These are phyloP conservation scores for Leptobrachium ailaonicum DNA, from an alignment of 2,113 vertebrate species.

Conservation along the genomic window DNA sequence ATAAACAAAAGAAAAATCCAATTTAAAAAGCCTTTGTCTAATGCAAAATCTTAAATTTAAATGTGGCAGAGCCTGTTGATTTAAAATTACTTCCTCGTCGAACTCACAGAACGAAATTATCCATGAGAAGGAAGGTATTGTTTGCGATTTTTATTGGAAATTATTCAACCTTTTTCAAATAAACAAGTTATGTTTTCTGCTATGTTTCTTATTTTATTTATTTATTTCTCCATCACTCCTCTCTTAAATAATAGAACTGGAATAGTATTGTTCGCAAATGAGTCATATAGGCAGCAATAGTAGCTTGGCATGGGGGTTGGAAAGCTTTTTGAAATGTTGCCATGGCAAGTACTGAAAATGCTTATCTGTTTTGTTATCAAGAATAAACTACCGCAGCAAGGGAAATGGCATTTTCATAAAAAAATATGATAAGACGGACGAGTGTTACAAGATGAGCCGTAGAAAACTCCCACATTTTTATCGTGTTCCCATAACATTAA, in stretches of 20 bases:
- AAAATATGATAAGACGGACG: conserved; percentile 21
- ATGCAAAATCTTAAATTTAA: not conserved
- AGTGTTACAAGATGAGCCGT: not conserved
- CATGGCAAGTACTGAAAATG: conserved; percentile 31
- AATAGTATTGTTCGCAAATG: conserved; percentile 31
- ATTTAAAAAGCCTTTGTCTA: not conserved
- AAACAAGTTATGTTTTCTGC: conserved; percentile 11
- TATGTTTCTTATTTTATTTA: not conserved
- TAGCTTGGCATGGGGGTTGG: conserved; percentile 13
- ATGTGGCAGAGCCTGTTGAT: not conserved
- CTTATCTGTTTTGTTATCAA: conserved; percentile 35
- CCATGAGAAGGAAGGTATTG: conserved; percentile 16
- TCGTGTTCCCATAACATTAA: conserved; percentile 1
- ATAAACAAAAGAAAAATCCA: not conserved
- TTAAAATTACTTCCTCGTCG: conserved; percentile 22
- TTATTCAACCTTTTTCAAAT: conserved; percentile 16
- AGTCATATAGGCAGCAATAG: conserved; percentile 20
- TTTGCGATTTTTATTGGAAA: conserved; percentile 30
- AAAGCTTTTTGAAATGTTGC: conserved; percentile 34
- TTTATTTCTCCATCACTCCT: not conserved
- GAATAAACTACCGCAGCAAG: conserved; percentile 25
- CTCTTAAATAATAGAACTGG: not conserved
- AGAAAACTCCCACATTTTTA: conserved; percentile 1
- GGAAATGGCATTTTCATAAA: conserved; percentile 15
- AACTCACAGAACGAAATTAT: conserved; percentile 5